Percentiles rank a stretch among this genome's conserved stretches.
These are phyloP conservation scores for Amphipyra tragopoginis DNA, from an alignment of 2,888 invertebrate species.

Conservation along the genomic window DNA sequence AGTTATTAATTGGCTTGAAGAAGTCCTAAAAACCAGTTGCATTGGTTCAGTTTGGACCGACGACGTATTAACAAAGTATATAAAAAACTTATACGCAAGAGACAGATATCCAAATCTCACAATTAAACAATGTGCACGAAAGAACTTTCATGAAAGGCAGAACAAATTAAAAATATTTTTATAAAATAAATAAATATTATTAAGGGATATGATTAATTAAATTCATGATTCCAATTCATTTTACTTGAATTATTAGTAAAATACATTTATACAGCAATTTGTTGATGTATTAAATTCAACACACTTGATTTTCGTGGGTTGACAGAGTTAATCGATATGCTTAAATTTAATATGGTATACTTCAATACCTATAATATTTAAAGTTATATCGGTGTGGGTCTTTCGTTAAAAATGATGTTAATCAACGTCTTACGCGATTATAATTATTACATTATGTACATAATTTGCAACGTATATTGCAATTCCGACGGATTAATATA, in stretches of 20 bases:
- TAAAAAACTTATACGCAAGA: constrained; percentile 16
- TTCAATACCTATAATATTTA: constrained; percentile 2
- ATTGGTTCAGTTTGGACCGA: background rate
- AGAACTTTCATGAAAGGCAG: background rate
- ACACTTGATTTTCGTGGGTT: background rate
- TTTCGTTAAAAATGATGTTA: constrained; percentile 43
- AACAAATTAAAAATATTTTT: background rate
- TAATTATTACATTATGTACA: constrained; percentile 37
- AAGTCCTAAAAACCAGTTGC: background rate
- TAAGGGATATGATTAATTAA: constrained; percentile 6
- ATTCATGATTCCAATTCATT: constrained; percentile 4
- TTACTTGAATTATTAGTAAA: background rate
- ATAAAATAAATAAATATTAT: background rate
- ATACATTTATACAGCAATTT: constrained; percentile 5
- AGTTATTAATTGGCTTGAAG: constrained; percentile 20
- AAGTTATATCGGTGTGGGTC: constrained; percentile 32
- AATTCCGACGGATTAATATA: constrained; percentile 25
- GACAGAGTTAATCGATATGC: constrained; percentile 12
- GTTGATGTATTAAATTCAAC: constrained; percentile 6
- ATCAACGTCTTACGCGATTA: constrained; percentile 36
- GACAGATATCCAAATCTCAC: constrained; percentile 13
- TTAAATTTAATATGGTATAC: constrained; percentile 17
- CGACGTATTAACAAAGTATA: constrained; percentile 13
- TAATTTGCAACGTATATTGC: constrained; percentile 20
- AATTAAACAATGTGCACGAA: constrained; percentile 24